Percentiles rank a stretch among this genome's conserved stretches.
Evolutionary conservation across 2,888 invertebrate species (phyloP).

Genomic region (Portevinia maculata): DNA sequence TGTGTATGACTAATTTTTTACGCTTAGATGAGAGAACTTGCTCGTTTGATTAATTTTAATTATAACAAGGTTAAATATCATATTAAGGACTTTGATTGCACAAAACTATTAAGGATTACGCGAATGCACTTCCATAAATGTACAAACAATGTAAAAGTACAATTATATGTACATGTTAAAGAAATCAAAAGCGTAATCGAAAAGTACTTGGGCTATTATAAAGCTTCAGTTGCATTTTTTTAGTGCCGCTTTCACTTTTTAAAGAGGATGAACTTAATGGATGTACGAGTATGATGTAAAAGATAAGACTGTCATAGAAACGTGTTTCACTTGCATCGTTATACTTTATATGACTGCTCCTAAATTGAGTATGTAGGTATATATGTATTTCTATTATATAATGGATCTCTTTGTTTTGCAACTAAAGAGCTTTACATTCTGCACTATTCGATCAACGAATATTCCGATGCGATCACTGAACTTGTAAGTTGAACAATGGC

Average conservation of each 20-base stretch:
- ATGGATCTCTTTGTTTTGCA: conserved; percentile 61
- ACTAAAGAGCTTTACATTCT: conserved; percentile 30
- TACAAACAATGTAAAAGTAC: conserved; percentile 9
- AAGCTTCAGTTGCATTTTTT: conserved; percentile 19
- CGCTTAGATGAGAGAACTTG: conserved; percentile 32
- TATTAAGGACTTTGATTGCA: conserved; percentile 35
- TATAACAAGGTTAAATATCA: conserved; percentile 36
- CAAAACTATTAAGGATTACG: conserved; percentile 8
- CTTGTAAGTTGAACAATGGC: conserved; percentile 53
- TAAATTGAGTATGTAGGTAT: conserved; percentile 1
- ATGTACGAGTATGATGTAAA: conserved; percentile 4
- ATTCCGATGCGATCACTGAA: conserved; percentile 54
- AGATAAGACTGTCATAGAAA: conserved; percentile 3
- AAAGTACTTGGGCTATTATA: conserved; percentile 19
- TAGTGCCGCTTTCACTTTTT: conserved; percentile 66
- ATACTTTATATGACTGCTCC: not conserved
- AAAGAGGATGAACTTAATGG: conserved; percentile 29
- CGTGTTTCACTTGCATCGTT: conserved; percentile 24
- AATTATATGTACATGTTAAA: too few species aligned
- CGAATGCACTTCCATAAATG: not conserved
- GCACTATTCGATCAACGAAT: conserved; percentile 33
- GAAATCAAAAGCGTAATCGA: conserved; percentile 35
- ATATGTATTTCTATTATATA: conserved; percentile 49
- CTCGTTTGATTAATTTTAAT: conserved; percentile 27
- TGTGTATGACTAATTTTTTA: conserved; percentile 18